Evolutionary conservation across 1,140 invertebrate genomes (phyloP).

Genomic region (Drosophila nasuta): DNA sequence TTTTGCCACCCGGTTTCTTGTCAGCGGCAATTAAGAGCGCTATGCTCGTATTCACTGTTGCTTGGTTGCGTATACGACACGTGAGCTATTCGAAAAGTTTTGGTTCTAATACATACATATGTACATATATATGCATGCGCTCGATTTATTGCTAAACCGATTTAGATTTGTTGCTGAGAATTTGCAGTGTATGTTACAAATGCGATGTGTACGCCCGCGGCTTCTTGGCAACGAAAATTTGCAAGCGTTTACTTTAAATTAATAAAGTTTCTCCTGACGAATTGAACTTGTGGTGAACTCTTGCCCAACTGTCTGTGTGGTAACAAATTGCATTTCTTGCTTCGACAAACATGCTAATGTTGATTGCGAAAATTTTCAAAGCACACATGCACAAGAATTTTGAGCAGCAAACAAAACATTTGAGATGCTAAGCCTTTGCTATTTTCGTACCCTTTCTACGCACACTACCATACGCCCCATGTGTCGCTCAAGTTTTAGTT

Average conservation of each 20-base stretch:
- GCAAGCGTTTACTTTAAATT: constrained; percentile 26
- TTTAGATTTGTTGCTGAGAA: not conserved
- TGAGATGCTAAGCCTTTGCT: constrained; percentile 47
- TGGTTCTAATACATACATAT: not conserved
- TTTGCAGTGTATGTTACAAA: constrained; percentile 24
- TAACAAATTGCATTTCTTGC: constrained; percentile 66
- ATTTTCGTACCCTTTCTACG: constrained; percentile 21
- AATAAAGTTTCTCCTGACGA: constrained; percentile 38
- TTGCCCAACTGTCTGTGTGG: constrained; percentile 14
- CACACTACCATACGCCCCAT: not conserved
- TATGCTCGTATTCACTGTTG: constrained; percentile 42
- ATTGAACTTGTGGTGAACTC: constrained; percentile 37
- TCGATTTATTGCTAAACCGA: not conserved
- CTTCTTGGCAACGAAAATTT: constrained; percentile 15
- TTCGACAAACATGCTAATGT: constrained; percentile 68
- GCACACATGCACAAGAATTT: constrained; percentile 27
- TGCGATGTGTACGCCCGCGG: not conserved
- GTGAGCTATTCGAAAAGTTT: constrained; percentile 15
- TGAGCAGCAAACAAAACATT: constrained; percentile 36
- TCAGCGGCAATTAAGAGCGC: constrained; percentile 57
- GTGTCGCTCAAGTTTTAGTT: constrained; percentile 24
- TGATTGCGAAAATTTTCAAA: constrained; percentile 62
- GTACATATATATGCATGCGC: not conserved
- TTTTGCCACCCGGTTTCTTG: constrained; percentile 25
- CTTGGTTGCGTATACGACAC: constrained; percentile 43